phyloP scores from a whole-genome alignment of 2,113 vertebrate species.

The Pelobates fuscus region DNA sequence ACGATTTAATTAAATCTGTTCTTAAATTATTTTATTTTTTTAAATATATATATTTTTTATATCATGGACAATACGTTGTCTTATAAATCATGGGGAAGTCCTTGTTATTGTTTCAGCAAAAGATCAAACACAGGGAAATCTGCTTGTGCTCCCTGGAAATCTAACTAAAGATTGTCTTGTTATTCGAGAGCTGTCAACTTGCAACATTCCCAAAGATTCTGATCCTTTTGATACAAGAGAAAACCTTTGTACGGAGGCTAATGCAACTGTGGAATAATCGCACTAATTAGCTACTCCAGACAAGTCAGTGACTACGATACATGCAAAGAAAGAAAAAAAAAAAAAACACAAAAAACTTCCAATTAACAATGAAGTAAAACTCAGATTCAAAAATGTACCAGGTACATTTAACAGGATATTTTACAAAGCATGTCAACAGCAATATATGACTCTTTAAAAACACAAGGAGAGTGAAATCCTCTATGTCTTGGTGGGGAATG shows the following conservation, averaged over 20 bases:
- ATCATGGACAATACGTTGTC: not conserved
- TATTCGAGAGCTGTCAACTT: conserved; percentile 84
- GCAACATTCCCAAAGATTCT: conserved; percentile 79
- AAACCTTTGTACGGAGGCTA: conserved; percentile 79
- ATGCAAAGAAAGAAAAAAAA: conserved; percentile 52
- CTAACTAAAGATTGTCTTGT: conserved; percentile 66
- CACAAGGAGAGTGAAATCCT: too few species aligned
- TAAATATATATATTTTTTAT: too few species aligned
- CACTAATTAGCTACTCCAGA: conserved; percentile 92
- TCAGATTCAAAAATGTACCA: not conserved
- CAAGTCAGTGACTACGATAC: conserved; percentile 75
- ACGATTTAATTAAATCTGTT: too few species aligned
- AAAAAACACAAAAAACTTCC: conserved; percentile 56
- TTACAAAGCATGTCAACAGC: too few species aligned
- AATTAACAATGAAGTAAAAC: conserved; percentile 67
- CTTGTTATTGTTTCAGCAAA: conserved; percentile 38
- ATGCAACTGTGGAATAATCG: conserved; percentile 94
- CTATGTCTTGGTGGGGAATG: too few species aligned
- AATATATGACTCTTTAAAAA: too few species aligned
- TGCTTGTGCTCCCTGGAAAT: too few species aligned
- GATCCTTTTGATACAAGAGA: conserved; percentile 87
- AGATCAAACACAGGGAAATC: conserved; percentile 53
- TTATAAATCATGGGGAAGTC: not conserved
- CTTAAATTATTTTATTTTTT: too few species aligned
- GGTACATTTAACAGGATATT: not conserved